These are phyloP conservation scores for Selenia dentaria DNA, from an alignment of 2,888 invertebrate genomes.

Conservation along the genomic window DNA sequence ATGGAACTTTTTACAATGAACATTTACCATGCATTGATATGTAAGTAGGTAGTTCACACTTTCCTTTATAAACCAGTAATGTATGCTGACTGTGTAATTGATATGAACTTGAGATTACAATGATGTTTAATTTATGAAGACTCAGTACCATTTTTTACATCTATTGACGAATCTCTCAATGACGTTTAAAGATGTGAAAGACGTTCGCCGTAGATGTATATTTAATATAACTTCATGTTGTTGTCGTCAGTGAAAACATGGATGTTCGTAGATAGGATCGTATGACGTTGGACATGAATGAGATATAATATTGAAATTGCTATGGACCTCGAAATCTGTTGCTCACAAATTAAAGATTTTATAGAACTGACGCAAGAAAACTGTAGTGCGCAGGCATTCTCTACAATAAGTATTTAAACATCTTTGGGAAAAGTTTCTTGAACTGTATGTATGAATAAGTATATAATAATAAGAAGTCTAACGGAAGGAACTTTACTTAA, in stretches of 20 bases:
- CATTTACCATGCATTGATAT: conserved; percentile 29
- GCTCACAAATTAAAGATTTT: too few species aligned
- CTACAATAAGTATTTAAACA: too few species aligned
- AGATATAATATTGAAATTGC: not conserved
- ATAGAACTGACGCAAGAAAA: conserved; percentile 3
- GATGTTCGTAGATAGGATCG: conserved; percentile 9
- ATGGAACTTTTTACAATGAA: conserved; percentile 32
- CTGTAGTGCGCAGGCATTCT: too few species aligned
- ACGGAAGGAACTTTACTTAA: too few species aligned
- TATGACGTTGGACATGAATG: conserved; percentile 37
- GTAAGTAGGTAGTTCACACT: conserved; percentile 18
- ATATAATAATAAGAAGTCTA: too few species aligned
- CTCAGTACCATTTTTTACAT: conserved; percentile 5
- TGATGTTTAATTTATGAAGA: not conserved
- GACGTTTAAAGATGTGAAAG: conserved; percentile 20
- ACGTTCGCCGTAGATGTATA: conserved; percentile 5
- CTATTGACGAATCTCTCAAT: conserved; percentile 12
- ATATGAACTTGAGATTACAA: too few species aligned
- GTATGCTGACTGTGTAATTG: conserved; percentile 20
- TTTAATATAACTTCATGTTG: conserved; percentile 8
- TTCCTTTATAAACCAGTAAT: conserved; percentile 31
- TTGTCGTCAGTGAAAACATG: conserved; percentile 14
- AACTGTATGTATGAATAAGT: too few species aligned
- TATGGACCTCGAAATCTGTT: not conserved
- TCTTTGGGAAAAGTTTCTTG: too few species aligned